Evolutionary conservation across 2,113 vertebrate genomes (phyloP).

Genomic region (Hystrix cristata): DNA sequence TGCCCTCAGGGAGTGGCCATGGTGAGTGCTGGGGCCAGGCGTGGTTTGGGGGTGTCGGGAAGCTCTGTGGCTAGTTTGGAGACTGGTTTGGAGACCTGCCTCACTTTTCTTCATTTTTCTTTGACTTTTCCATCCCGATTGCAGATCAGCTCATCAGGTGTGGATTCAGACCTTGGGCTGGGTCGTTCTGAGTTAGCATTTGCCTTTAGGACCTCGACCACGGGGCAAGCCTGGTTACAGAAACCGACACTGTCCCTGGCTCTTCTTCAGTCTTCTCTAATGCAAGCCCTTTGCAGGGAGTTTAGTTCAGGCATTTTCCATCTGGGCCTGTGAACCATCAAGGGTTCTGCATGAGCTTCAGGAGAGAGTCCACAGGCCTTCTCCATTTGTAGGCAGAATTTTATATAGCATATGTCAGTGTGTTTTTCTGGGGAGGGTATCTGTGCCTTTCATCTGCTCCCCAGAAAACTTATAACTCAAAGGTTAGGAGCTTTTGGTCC

Average conservation of each 20-base stretch:
- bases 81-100: neutral
- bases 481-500: neutral
- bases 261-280: neutral
- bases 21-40: neutral
- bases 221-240: neutral
- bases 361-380: neutral
- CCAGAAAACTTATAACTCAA: neutral
- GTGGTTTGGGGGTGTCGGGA: neutral
- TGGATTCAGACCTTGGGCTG: neutral
- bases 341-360: neutral
- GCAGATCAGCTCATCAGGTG: neutral
- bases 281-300: neutral
- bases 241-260: neutral
- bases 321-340: neutral
- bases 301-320: neutral
- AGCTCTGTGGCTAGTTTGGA: neutral
- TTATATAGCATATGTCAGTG: neutral
- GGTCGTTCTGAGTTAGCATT: neutral
- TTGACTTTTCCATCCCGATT: neutral
- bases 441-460: neutral
- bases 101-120: neutral
- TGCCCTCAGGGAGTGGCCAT: neutral
- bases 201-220: neutral
- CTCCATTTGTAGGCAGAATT: neutral
- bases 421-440: neutral